Percentiles rank a stretch among this genome's conserved stretches.
These are phyloP conservation scores for Entelurus aequoreus DNA, from an alignment of 2,113 vertebrate species.

Conservation along the genomic window DNA sequence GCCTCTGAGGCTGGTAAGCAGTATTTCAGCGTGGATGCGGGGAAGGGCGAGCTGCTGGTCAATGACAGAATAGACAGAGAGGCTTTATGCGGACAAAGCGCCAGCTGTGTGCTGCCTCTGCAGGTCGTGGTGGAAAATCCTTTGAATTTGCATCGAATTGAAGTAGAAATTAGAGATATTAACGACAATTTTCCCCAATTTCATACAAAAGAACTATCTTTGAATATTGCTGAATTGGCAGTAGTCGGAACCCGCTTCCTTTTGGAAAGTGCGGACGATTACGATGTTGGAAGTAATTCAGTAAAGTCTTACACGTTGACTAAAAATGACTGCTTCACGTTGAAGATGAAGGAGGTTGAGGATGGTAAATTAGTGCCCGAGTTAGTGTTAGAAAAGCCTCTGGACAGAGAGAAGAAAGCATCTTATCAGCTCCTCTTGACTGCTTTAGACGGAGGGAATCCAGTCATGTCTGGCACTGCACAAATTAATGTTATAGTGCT, in stretches of 20 bases:
- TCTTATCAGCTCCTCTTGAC: slow-evolving; percentile 49
- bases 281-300: slow-evolving; percentile 78
- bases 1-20: slow-evolving; percentile 67
- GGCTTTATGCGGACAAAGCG: slow-evolving; percentile 71
- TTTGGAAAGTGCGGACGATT: slow-evolving; percentile 75
- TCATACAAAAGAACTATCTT: slow-evolving; percentile 56
- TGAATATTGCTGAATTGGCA: slow-evolving; percentile 75
- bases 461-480: too few relatives aligned
- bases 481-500: slow-evolving; percentile 75
- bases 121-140: slow-evolving; percentile 77
- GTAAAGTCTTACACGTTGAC: slow-evolving; percentile 73
- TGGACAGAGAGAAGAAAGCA: too few relatives aligned
- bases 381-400: too few relatives aligned
- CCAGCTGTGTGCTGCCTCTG: slow-evolving; percentile 71
- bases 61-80: slow-evolving; percentile 80
- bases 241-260: slow-evolving; percentile 69
- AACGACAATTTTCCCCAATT: slow-evolving; percentile 82
- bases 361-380: too few relatives aligned
- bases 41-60: slow-evolving; percentile 72
- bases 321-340: slow-evolving; percentile 48
- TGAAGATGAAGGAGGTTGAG: too few relatives aligned
- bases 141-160: slow-evolving; percentile 73
- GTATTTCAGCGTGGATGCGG: slow-evolving; percentile 73
- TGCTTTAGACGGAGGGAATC: slow-evolving; percentile 81
- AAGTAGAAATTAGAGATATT: slow-evolving; percentile 79